Evolutionary conservation across 2,797 vertebrate genomes (phyloP).

Genomic region (Falco naumanni): DNA sequence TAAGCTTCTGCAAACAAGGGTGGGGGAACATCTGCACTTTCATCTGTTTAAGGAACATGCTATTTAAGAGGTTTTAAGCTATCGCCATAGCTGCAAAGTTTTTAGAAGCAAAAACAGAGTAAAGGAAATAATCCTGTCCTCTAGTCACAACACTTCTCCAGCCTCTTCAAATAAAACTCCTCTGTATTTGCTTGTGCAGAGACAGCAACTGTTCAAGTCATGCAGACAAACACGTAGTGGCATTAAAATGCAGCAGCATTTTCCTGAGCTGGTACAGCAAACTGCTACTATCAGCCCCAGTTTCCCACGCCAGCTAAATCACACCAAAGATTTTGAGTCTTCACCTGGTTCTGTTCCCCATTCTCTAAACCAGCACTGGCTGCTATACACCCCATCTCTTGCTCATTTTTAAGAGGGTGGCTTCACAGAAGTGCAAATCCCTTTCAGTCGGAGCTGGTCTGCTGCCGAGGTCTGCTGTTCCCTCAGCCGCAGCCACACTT

Average conservation of each 20-base stretch:
- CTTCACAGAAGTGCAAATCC: background rate
- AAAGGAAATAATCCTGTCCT: background rate
- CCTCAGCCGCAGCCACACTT: background rate
- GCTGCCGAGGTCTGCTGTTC: background rate
- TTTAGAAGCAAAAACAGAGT: slow-evolving; percentile 19
- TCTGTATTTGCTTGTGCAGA: background rate
- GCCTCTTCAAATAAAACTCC: background rate
- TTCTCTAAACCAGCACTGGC: background rate
- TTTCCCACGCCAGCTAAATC: background rate
- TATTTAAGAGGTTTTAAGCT: slow-evolving; percentile 8
- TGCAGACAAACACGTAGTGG: background rate
- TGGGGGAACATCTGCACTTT: slow-evolving; percentile 22
- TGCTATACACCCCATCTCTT: background rate
- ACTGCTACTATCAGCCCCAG: background rate
- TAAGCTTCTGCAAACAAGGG: slow-evolving; percentile 48
- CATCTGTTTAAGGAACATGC: background rate
- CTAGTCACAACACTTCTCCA: background rate
- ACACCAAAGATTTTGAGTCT: background rate
- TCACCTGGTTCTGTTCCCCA: background rate
- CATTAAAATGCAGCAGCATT: background rate
- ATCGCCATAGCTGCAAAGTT: background rate
- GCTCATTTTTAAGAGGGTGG: background rate
- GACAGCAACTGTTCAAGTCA: background rate
- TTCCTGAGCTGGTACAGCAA: background rate
- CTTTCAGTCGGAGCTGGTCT: background rate